These are phyloP conservation scores for Microcebus tavaratra DNA, from an alignment of 2,113 vertebrate genomes.

Conservation along the genomic window DNA sequence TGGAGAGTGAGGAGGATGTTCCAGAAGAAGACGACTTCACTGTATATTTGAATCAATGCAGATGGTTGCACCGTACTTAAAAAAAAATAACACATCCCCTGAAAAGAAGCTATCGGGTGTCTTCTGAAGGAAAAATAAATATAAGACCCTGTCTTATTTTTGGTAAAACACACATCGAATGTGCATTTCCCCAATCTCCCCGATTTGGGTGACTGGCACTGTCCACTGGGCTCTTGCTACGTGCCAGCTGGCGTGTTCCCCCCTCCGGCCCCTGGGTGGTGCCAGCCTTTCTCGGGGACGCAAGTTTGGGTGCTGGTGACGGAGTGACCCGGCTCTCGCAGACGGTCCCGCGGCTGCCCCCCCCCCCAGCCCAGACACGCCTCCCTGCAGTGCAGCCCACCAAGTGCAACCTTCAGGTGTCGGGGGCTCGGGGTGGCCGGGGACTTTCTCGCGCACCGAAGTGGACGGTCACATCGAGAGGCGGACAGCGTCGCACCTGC, in stretches of 20 bases:
- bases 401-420: background rate
- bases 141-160: too few relatives aligned
- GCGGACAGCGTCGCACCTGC: slow-evolving; percentile 69
- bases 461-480: background rate
- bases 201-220: background rate
- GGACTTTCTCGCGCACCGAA: slow-evolving; percentile 62
- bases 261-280: rapidly evolving
- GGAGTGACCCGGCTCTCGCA: background rate
- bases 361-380: background rate
- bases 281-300: background rate
- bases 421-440: background rate
- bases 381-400: background rate
- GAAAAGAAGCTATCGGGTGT: too few relatives aligned
- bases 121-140: too few relatives aligned
- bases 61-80: too few relatives aligned
- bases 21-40: too few relatives aligned
- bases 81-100: too few relatives aligned
- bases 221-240: background rate
- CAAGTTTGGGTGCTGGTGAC: background rate
- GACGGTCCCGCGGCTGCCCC: background rate
- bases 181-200: background rate
- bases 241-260: background rate
- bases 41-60: too few relatives aligned
- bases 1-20: too few relatives aligned
- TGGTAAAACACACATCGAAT: background rate